Base-by-base conservation (phyloP, 1,140 invertebrate genomes). In the Drosophila fuyamai region DNA sequence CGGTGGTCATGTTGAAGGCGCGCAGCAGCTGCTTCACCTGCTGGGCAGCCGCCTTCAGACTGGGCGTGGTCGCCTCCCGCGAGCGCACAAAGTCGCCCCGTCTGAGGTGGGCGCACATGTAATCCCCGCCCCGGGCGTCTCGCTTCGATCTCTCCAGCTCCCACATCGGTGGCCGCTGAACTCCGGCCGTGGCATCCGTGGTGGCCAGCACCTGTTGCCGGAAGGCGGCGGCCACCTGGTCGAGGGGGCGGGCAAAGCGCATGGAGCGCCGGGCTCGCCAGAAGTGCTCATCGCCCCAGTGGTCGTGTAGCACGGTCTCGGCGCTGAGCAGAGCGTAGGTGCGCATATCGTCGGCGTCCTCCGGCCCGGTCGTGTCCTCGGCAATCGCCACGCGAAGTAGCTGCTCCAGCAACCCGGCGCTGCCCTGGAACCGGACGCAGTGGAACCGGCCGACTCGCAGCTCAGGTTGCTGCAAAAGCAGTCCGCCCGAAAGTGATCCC, bases 231-330 rank as follows among this genome's bases (percentile, higher is more conserved):
- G 96, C 97, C 77, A 96, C 94, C 80, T 94, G 53, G 48, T 94
- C 92, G 2, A 99, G 93, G 51, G 95, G 88, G 46, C 93, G 93
- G 57, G 96, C 95, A 92, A 98, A 99, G 76, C 96, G 94, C 97
- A 99, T 98, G 88, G 98, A 99, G 76, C 97, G 94, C 80, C 98
- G 94, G 23, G 96, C 97, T 70, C 93, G 93, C 98, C 98, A 99
- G 93, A 97, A 99, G 40, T 95, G 93, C 55, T 92, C 90, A 67
- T 96, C 95, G 5, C 98, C 98, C 93, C 97, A 99, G 38, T 93
- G 92, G 91, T 98, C 95, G 92, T 99, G 98, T 16, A 99, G 93
- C 10, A 97, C 94, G 38, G 97, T 96, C 93, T 99, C 98, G 50
- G 97, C 97, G 91, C 97, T 95, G 76, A 97, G 95, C 79, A 99